Evolutionary conservation across 2,888 invertebrate species (phyloP).

Genomic region (Orchestes rusci): DNA sequence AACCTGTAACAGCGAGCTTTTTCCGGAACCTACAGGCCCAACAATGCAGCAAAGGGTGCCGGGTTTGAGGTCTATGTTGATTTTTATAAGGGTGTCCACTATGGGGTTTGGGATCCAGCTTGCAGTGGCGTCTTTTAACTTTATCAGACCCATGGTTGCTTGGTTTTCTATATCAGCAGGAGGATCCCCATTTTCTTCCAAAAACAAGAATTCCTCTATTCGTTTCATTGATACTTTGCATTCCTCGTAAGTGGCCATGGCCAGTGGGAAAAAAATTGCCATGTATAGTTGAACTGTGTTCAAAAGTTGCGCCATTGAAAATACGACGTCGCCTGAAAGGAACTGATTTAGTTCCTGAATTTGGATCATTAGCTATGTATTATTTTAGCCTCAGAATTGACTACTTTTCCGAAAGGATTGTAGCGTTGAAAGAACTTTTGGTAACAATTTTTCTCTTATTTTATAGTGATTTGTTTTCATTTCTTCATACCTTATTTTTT

Average conservation of each 20-base stretch:
- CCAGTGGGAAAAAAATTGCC: constrained; percentile 34
- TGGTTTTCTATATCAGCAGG: constrained; percentile 17
- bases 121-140: constrained; percentile 29
- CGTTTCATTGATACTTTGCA: constrained; percentile 34
- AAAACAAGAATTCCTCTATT: constrained; percentile 33
- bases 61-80: constrained; percentile 46
- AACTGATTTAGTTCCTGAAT: no score
- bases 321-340: constrained; percentile 57
- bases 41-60: constrained; percentile 49
- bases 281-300: constrained; percentile 54
- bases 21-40: constrained; percentile 58
- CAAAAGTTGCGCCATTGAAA: constrained; percentile 71
- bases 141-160: constrained; percentile 34
- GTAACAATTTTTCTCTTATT: no score
- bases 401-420: no score
- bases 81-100: constrained; percentile 42
- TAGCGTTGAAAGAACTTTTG: no score
- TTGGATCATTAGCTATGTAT: no score
- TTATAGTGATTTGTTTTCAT: no score
- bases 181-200: constrained; percentile 30
- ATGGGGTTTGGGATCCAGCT: constrained; percentile 37
- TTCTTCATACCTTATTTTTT: no score
- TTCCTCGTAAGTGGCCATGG: constrained; percentile 33
- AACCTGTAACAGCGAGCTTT: constrained; percentile 58
- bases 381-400: no score